Percentiles rank a stretch among this genome's conserved stretches.
Conservation (phyloP, 2,797 vertebrate species). For the Pteropus rufus region DNA sequence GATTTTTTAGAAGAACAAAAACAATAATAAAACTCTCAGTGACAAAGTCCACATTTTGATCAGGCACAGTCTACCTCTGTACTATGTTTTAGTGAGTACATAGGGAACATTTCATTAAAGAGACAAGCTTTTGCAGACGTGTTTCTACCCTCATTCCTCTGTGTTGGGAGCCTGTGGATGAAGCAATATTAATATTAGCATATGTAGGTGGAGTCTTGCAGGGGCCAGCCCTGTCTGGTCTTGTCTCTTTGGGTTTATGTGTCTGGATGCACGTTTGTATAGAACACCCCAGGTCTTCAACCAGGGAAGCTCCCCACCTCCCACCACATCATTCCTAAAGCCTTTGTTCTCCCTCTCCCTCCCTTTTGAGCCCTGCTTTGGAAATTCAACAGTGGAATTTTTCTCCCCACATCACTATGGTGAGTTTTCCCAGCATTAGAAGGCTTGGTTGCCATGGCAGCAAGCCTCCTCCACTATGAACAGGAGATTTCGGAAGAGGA, state of each 20-base stretch:
- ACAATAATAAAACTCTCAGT: neutral
- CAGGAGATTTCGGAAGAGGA: slow-evolving; percentile 82
- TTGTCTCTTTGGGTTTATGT: neutral
- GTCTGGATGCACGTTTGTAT: neutral
- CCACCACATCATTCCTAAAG: neutral
- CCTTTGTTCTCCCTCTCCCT: neutral
- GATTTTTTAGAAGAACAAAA: neutral
- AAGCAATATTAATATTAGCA: neutral
- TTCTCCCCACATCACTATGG: slow-evolving; percentile 73
- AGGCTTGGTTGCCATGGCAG: slow-evolving; percentile 90
- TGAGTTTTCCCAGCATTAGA: slow-evolving; percentile 77
- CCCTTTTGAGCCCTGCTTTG: slow-evolving; percentile 56
- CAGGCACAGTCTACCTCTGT: neutral
- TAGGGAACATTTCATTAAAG: neutral
- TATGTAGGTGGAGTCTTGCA: neutral
- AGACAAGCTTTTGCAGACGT: fast-evolving
- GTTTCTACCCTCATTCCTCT: neutral
- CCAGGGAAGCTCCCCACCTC: neutral
- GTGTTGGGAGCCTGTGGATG: neutral
- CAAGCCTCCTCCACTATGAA: slow-evolving; percentile 82
- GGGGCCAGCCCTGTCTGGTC: neutral
- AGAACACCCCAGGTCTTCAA: neutral
- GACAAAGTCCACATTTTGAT: neutral
- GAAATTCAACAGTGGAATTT: slow-evolving; percentile 72
- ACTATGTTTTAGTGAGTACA: neutral